These are phyloP conservation scores for Dynastes tityus DNA, from an alignment of 2,888 invertebrate genomes.

Conservation along the genomic window DNA sequence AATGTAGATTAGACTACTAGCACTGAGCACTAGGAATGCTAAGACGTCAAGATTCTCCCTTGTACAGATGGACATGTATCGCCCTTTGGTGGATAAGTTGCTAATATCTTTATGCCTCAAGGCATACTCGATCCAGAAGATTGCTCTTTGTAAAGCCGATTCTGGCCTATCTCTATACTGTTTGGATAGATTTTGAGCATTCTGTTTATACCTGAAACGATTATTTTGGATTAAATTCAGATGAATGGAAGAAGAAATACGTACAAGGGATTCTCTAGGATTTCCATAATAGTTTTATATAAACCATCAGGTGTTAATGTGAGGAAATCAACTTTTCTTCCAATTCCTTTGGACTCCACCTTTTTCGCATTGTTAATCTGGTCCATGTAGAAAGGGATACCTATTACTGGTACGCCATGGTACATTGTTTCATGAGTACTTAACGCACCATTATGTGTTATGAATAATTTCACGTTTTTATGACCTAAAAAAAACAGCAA, in stretches of 20 bases:
- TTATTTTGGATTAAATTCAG: background rate
- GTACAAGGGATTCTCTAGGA: slow-evolving; percentile 59
- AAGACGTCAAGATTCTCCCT: slow-evolving; percentile 52
- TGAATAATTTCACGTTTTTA: slow-evolving; percentile 58
- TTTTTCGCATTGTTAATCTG: slow-evolving; percentile 62
- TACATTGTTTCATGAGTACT: slow-evolving; percentile 60
- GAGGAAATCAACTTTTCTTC: slow-evolving; percentile 55
- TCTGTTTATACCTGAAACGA: slow-evolving; percentile 56
- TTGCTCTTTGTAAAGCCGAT: slow-evolving; percentile 54
- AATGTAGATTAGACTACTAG: background rate
- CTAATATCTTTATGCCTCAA: slow-evolving; percentile 54
- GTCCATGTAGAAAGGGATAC: slow-evolving; percentile 64
- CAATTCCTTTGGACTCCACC: slow-evolving; percentile 59
- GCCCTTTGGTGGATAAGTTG: slow-evolving; percentile 52
- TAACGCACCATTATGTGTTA: slow-evolving; percentile 62
- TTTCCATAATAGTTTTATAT: slow-evolving; percentile 55
- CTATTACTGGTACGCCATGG: slow-evolving; percentile 58
- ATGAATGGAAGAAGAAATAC: slow-evolving; percentile 16
- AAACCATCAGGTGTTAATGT: slow-evolving; percentile 57
- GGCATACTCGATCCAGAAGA: slow-evolving; percentile 58
- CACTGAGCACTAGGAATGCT: slow-evolving; percentile 12
- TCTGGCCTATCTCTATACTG: slow-evolving; percentile 55
- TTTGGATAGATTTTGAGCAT: slow-evolving; percentile 54
- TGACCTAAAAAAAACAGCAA: slow-evolving; percentile 53
- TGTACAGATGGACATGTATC: slow-evolving; percentile 52